Evolutionary conservation across 2,113 vertebrate species (phyloP).

Genomic region (Callipepla squamata): DNA sequence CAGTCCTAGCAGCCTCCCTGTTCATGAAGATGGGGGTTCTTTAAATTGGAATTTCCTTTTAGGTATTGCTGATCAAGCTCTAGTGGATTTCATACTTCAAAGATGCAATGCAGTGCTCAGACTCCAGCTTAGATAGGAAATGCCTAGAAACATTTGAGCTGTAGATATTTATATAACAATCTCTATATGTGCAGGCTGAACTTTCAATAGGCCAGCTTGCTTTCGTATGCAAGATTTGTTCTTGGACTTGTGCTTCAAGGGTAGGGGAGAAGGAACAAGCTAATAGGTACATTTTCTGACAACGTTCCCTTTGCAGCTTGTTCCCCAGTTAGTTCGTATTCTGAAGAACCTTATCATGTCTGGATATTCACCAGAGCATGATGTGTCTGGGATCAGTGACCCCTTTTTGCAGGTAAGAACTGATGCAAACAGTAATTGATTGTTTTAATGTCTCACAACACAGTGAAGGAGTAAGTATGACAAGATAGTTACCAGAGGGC

Average conservation of each 20-base stretch:
- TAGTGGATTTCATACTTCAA: not conserved
- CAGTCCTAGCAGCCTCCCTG: not conserved
- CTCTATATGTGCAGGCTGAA: not conserved
- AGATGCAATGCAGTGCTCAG: not conserved
- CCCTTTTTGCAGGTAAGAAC: conserved; percentile 95
- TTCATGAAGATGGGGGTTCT: not conserved
- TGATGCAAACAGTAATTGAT: not conserved
- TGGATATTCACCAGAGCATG: conserved; percentile 98
- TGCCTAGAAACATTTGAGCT: not conserved
- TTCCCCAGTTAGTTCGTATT: conserved; percentile 98
- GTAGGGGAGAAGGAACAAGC: not conserved
- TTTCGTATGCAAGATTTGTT: not conserved
- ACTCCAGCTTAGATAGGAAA: not conserved
- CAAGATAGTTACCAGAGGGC: not conserved
- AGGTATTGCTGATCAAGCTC: not conserved
- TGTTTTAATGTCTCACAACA: not conserved
- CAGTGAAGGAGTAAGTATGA: not conserved
- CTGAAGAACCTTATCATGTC: conserved; percentile 99
- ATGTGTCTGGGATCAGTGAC: conserved; percentile 98
- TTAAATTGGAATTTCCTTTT: not conserved
- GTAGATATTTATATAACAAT: not conserved
- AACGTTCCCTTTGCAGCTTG: conserved; percentile 86
- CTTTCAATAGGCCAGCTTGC: not conserved
- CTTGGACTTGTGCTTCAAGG: conserved; percentile 4
- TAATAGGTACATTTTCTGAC: conserved; percentile 14